Percentiles rank a stretch among this genome's conserved stretches.
Conservation (phyloP, 2,888 invertebrate species). For the Lepetodrilus schrolli region DNA sequence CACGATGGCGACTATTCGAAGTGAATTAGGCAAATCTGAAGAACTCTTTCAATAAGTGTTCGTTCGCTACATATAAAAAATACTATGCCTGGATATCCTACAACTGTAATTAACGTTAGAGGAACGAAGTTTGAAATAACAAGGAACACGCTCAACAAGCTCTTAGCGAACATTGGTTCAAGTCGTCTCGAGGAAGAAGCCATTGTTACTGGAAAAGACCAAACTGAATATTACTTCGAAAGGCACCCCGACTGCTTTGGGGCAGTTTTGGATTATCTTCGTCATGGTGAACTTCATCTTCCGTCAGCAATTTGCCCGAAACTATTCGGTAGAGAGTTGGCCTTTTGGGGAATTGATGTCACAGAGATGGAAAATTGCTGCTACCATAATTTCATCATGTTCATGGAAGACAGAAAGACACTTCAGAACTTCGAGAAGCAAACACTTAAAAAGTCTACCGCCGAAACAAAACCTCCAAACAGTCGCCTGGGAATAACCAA, state of each 20-base stretch:
- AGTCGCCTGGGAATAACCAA: not conserved
- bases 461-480: not conserved
- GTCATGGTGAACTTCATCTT: conserved; percentile 90
- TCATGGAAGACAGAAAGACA: conserved; percentile 12
- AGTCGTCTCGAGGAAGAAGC: not conserved
- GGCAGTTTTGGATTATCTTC: conserved; percentile 46
- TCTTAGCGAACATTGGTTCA: not conserved
- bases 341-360: conserved; percentile 46
- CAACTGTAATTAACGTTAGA: conserved; percentile 41
- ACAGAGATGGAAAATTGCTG: conserved; percentile 45
- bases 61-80: too few relatives aligned
- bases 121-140: conserved; percentile 38
- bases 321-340: conserved; percentile 79
- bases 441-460: not conserved
- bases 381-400: conserved; percentile 6
- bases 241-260: conserved; percentile 42
- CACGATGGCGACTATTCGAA: too few relatives aligned
- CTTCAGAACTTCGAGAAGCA: conserved; percentile 4
- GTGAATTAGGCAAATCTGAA: too few relatives aligned
- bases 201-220: not conserved
- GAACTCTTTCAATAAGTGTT: too few relatives aligned
- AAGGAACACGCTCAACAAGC: not conserved
- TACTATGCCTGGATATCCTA: too few relatives aligned
- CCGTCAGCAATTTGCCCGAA: conserved; percentile 92
- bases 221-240: conserved; percentile 38